phyloP scores from a whole-genome alignment of 2,888 invertebrate species.

The Meganola albula region DNA sequence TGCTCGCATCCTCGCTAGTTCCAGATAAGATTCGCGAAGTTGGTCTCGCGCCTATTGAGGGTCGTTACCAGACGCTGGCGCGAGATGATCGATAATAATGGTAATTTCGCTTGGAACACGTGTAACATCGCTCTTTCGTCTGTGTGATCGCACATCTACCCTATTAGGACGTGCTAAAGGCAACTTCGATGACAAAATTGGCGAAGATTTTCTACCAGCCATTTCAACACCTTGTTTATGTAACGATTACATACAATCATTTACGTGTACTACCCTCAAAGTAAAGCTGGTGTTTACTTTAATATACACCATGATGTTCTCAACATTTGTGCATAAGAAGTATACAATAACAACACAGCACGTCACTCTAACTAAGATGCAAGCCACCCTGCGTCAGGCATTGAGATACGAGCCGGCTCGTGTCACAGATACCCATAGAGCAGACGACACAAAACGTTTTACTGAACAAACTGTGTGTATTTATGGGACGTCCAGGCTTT shows the following conservation, averaged over 20 bases:
- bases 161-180: constrained; percentile 65
- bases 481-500: constrained; percentile 65
- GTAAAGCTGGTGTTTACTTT: too few species aligned
- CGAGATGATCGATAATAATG: constrained; percentile 77
- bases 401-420: constrained; percentile 41
- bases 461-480: constrained; percentile 51
- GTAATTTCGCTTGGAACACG: constrained; percentile 71
- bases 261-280: too few species aligned
- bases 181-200: constrained; percentile 54
- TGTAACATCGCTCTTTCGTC: constrained; percentile 63
- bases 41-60: constrained; percentile 60
- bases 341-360: not conserved
- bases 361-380: constrained; percentile 22
- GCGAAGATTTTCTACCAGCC: too few species aligned
- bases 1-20: constrained; percentile 28
- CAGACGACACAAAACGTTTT: constrained; percentile 40
- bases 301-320: too few species aligned
- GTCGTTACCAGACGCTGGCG: constrained; percentile 68
- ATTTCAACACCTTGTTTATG: constrained; percentile 11
- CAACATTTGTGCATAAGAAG: not conserved
- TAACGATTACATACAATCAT: too few species aligned
- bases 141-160: constrained; percentile 58
- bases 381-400: constrained; percentile 29
- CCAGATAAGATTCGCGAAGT: constrained; percentile 56
- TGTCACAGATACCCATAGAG: constrained; percentile 41